A percentile compares a stretch with the other conserved stretches of the same genome.
phyloP scores from a whole-genome alignment of 2,113 vertebrate species.

The Gnathonemus echidnorhynchus region DNA sequence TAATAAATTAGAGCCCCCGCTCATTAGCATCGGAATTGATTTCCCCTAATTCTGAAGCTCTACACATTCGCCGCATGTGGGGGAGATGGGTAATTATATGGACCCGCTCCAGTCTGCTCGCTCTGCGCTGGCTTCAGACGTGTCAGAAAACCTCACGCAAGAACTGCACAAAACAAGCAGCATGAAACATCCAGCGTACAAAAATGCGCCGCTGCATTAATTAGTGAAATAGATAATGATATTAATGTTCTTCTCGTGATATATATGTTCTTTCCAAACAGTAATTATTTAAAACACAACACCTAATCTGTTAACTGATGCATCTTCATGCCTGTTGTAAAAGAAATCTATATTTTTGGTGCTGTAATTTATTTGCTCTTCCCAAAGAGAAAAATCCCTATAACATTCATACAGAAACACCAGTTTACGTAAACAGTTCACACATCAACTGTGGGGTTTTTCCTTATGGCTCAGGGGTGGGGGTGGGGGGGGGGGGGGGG shows the following conservation, averaged over 20 bases:
- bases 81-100: constrained; percentile 19
- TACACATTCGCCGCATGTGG: constrained; percentile 25
- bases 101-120: not conserved
- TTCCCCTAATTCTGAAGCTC: constrained; percentile 34
- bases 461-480: not conserved
- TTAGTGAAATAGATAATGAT: not conserved
- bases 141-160: not conserved
- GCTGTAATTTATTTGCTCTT: not conserved
- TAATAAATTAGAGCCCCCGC: constrained; percentile 45
- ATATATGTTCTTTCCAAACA: constrained; percentile 6
- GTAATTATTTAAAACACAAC: not conserved
- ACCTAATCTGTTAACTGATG: not conserved
- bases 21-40: constrained; percentile 52
- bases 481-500: not conserved
- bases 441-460: not conserved
- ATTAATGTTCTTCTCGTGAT: not conserved
- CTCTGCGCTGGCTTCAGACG: not conserved
- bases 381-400: not conserved
- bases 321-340: not conserved
- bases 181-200: not conserved
- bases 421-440: not conserved
- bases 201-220: not conserved
- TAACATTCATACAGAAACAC: not conserved
- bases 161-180: not conserved
- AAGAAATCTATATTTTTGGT: not conserved